Percentiles rank a stretch among this genome's conserved stretches.
phyloP scores from a whole-genome alignment of 2,113 vertebrate species.

The Carassius carassius region DNA sequence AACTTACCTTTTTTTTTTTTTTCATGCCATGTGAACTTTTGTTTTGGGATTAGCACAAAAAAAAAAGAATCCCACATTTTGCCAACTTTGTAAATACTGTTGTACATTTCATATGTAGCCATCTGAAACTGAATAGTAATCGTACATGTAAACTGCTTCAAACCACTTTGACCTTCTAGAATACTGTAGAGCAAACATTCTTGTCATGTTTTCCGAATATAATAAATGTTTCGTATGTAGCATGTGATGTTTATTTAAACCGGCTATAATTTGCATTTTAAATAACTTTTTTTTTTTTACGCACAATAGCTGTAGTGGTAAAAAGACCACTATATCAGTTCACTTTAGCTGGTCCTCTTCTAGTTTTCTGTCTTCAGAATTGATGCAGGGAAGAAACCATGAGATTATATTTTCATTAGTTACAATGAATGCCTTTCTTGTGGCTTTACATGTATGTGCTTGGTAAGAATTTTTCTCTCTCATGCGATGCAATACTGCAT shows the following conservation, averaged over 20 bases:
- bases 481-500: too few relatives aligned
- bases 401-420: background rate
- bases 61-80: background rate
- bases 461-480: too few relatives aligned
- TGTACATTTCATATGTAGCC: conserved; percentile 6
- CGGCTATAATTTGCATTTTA: background rate
- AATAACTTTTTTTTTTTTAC: background rate
- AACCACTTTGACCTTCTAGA: conserved; percentile 35
- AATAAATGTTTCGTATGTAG: conserved; percentile 42
- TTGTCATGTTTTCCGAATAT: conserved; percentile 11
- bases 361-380: conserved; percentile 42
- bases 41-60: background rate
- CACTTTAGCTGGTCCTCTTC: conserved; percentile 43
- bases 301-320: too few relatives aligned
- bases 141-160: background rate
- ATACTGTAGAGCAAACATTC: background rate
- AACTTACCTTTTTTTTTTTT: background rate
- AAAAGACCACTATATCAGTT: background rate
- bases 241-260: background rate
- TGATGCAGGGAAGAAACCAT: conserved; percentile 23
- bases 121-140: background rate
- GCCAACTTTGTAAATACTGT: background rate
- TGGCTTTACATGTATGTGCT: background rate
- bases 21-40: background rate
- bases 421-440: background rate